Conservation (phyloP, 2,113 vertebrate genomes). For the Heloderma charlesbogerti region DNA sequence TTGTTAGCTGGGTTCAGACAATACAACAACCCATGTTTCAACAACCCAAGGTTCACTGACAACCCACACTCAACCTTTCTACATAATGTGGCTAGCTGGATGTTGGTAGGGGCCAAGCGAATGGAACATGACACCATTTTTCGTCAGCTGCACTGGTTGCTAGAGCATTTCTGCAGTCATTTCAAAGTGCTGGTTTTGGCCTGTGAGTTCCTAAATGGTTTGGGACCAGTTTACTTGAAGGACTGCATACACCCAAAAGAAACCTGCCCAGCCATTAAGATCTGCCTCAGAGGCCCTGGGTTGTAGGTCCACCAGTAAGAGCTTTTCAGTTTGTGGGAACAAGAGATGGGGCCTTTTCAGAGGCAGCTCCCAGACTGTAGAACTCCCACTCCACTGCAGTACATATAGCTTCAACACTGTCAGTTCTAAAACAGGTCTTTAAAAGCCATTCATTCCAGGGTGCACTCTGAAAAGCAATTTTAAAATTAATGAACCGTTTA, state of each 20-base stretch:
- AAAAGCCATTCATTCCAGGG: neutral
- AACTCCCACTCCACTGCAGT: neutral
- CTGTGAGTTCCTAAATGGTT: no score
- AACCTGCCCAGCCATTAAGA: no score
- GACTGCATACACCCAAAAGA: no score
- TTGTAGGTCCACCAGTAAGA: neutral
- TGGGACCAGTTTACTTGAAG: no score
- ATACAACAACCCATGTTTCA: no score
- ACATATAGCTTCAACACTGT: neutral
- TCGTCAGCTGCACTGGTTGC: no score
- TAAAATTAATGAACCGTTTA: neutral
- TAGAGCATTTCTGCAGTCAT: no score
- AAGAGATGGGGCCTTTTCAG: neutral
- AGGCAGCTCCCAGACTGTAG: neutral
- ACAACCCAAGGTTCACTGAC: no score
- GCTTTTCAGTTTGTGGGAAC: no score
- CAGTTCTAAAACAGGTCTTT: neutral
- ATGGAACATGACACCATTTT: neutral
- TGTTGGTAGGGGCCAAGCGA: neutral
- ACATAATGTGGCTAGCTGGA: neutral
- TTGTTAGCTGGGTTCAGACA: no score
- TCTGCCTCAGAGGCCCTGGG: neutral
- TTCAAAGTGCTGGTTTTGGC: no score
- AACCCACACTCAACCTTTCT: no score
- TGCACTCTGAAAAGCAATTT: neutral